phyloP scores from a whole-genome alignment of 2,888 invertebrate species.

The Habrosyne pyritoides region DNA sequence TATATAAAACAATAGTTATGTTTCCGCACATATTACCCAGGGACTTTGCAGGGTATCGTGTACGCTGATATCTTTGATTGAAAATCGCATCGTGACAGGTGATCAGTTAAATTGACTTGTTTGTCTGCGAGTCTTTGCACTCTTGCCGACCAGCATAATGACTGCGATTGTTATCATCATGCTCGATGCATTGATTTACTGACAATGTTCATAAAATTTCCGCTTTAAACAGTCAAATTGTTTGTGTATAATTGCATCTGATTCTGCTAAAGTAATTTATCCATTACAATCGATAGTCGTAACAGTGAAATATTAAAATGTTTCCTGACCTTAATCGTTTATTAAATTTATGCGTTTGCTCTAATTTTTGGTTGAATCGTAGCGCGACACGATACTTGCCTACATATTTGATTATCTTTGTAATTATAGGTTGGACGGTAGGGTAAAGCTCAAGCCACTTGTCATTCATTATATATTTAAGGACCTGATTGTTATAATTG shows the following conservation, averaged over 20 bases:
- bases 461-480: not conserved
- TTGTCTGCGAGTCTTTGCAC: too few species aligned
- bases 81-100: too few species aligned
- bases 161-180: not conserved
- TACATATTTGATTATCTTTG: conserved; percentile 9
- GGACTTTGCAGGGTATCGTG: too few species aligned
- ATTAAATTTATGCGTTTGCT: conserved; percentile 41
- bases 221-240: not conserved
- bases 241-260: conserved; percentile 3
- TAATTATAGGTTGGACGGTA: not conserved
- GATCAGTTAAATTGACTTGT: too few species aligned
- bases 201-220: not conserved
- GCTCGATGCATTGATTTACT: not conserved
- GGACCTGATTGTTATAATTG: not conserved
- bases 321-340: conserved; percentile 41
- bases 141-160: not conserved
- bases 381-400: conserved; percentile 14
- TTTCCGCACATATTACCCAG: too few species aligned
- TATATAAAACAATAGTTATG: too few species aligned
- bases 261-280: conserved; percentile 22
- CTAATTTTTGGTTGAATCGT: conserved; percentile 30
- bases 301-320: conserved; percentile 42
- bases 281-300: conserved; percentile 40
- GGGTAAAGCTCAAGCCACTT: not conserved
- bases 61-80: too few species aligned